Evolutionary conservation across 35 echinoderm and acorn worm genomes (phyloP), one percentile per base, ranked within the genome.

Genomic region (Strongylocentrotus purpuratus): DNA sequence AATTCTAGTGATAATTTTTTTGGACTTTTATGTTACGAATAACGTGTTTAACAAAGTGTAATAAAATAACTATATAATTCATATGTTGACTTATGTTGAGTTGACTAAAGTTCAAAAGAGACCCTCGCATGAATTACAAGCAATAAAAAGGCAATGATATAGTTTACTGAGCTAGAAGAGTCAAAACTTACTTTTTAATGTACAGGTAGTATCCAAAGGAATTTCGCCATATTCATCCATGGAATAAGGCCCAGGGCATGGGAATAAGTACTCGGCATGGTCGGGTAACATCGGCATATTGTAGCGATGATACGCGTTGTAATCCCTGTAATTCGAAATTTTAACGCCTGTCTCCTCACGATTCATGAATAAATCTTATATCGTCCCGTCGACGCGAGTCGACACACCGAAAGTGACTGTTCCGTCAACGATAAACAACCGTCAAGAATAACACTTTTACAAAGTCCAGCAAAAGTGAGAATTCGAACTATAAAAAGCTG

Each of bases 231-330:
- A 98, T 86, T 98, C 97, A 47, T 98, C 97, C 85, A 98, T 52
- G 32, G 97, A 88, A 45, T 95, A 96, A 71, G 96, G 96, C 32
- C 96, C 95, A 46, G 97, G 95, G 61, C 97, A 98, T 33, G 97
- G 96, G 65, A 98, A 98, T 47, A 98, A 88, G 50, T 98, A 98
- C 48, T 98, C 97, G 5, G 95, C 94, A 86, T 98, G 97, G 31
- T 98, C 97, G 15, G 97, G 97, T 33, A 98, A 85, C 96, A 98
- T 98, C 33, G 97, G 97, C 97, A 98, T 98, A 50, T 86, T 97
- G 41, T 93, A 93, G 91, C 91, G 91, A 55, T 93, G 91, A 58
- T 93, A 93, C 91, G 91, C 91, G 91, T 58, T 93, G 91, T 93
- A 93, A 58, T 93, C 91, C 48, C 91, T 4, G 91, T 93, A 93